Evolutionary conservation across 1,140 invertebrate species (phyloP).

Genomic region (Penaeus chinensis): DNA sequence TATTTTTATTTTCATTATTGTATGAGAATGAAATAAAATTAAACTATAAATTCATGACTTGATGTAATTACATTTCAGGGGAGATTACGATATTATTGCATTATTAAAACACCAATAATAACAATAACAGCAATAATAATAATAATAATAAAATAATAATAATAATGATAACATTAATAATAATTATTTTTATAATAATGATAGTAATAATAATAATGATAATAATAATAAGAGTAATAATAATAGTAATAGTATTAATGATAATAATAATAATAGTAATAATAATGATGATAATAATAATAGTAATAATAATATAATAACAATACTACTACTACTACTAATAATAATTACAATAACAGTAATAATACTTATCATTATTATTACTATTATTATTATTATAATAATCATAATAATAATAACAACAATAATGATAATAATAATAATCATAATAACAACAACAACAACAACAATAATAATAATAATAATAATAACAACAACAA

Average conservation of each 20-base stretch:
- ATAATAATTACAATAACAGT: slow-evolving; percentile 20
- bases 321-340: slow-evolving; percentile 22
- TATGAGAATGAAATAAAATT: no score
- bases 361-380: no score
- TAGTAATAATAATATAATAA: background rate
- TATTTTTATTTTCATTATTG: no score
- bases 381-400: no score
- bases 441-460: slow-evolving; percentile 28
- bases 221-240: slow-evolving; percentile 30
- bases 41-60: no score
- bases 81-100: background rate
- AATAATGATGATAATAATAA: slow-evolving; percentile 17
- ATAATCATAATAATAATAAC: no score
- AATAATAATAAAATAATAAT: background rate
- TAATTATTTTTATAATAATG: slow-evolving; percentile 9
- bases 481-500: no score
- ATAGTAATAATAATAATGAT: slow-evolving; percentile 26
- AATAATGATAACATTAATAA: background rate
- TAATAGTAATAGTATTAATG: slow-evolving; percentile 23
- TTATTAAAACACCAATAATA: background rate
- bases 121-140: background rate
- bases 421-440: background rate
- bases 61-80: no score
- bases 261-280: slow-evolving; percentile 25
- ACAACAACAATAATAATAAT: no score